A percentile compares a stretch with the other conserved stretches of the same genome.
These are phyloP conservation scores for Resseliella maxima DNA, from an alignment of 2,888 invertebrate genomes.

Conservation along the genomic window DNA sequence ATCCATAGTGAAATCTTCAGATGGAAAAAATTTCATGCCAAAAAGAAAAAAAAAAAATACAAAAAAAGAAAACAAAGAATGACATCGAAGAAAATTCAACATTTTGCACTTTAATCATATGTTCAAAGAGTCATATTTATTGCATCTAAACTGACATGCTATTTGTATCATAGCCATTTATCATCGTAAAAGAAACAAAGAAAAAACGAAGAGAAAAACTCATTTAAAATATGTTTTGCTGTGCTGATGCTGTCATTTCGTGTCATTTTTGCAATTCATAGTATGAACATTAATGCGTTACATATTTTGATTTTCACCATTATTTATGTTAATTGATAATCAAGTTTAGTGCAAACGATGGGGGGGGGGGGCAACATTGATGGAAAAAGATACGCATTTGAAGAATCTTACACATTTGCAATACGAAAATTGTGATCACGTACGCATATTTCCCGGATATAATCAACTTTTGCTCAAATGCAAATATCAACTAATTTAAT, in stretches of 20 bases:
- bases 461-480: conserved; percentile 14
- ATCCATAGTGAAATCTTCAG: too few relatives aligned
- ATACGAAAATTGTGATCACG: neutral
- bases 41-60: neutral
- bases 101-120: neutral
- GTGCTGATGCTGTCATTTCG: neutral
- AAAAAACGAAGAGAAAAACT: neutral
- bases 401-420: neutral
- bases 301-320: conserved; percentile 39
- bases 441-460: neutral
- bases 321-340: conserved; percentile 53
- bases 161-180: neutral
- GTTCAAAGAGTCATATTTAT: neutral
- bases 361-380: too few relatives aligned
- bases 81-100: neutral
- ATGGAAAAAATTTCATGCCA: too few relatives aligned
- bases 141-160: neutral
- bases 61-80: neutral
- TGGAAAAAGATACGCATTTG: neutral
- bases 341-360: conserved; percentile 11
- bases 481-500: conserved; percentile 37
- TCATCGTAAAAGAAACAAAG: neutral
- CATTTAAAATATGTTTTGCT: conserved; percentile 4
- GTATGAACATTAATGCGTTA: conserved; percentile 6
- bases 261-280: conserved; percentile 26